Percentiles rank a stretch among this genome's conserved stretches.
These are phyloP conservation scores for Zaprionus nigranus DNA, from an alignment of 1,140 invertebrate species.

Conservation along the genomic window DNA sequence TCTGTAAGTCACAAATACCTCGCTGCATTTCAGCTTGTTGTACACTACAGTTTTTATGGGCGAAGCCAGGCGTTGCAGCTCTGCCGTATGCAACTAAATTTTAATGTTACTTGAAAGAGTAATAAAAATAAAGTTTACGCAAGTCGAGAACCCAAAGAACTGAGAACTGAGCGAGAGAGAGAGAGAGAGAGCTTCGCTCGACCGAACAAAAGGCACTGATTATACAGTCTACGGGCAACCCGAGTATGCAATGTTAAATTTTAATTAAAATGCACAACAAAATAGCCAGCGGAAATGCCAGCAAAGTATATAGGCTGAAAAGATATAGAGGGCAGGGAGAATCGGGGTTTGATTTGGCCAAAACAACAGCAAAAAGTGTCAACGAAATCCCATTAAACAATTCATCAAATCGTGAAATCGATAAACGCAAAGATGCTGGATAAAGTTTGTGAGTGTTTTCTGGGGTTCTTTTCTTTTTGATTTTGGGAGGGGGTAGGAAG, in stretches of 20 bases:
- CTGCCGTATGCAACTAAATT: conserved; percentile 74
- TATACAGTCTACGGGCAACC: conserved; percentile 46
- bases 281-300: conserved; percentile 6
- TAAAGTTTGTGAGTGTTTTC: conserved; percentile 23
- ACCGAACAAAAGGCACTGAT: conserved; percentile 62
- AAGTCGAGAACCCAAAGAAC: conserved; percentile 60
- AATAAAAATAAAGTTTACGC: conserved; percentile 81
- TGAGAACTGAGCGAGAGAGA: neutral
- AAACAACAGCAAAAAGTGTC: conserved; percentile 49
- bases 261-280: conserved; percentile 74
- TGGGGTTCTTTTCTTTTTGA: neutral
- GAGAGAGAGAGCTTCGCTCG: neutral
- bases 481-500: neutral
- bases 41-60: conserved; percentile 50
- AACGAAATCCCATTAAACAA: conserved; percentile 62
- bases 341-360: conserved; percentile 1
- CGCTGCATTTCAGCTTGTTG: neutral
- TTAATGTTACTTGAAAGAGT: conserved; percentile 82
- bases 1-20: neutral
- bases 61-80: conserved; percentile 20
- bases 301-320: neutral
- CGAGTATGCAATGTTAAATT: conserved; percentile 70
- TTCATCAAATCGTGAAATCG: conserved; percentile 73
- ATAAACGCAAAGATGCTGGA: conserved; percentile 43
- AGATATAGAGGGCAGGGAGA: neutral